Percentiles rank a stretch among this genome's conserved stretches.
These are phyloP conservation scores for Catharus minimus DNA, from an alignment of 2,113 vertebrate species.

Conservation along the genomic window DNA sequence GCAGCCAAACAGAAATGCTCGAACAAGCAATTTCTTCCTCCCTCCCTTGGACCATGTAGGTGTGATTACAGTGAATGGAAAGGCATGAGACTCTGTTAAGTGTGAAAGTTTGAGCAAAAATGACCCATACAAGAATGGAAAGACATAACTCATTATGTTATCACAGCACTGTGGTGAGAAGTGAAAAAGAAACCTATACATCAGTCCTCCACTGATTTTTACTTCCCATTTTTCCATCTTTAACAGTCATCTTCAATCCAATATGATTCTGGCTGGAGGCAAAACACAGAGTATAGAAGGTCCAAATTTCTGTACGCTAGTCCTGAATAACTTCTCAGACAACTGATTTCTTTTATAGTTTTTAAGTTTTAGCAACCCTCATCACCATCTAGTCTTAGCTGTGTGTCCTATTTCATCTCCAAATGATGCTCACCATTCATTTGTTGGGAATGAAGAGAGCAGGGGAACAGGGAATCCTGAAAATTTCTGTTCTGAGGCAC, in stretches of 20 bases:
- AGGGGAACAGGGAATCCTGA: neutral
- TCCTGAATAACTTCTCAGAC: neutral
- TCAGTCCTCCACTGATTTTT: constrained; percentile 6
- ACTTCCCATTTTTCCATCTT: neutral
- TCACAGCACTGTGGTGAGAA: neutral
- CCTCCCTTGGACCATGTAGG: neutral
- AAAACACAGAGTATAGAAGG: neutral
- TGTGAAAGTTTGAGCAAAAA: neutral
- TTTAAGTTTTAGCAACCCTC: neutral
- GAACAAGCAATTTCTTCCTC: neutral
- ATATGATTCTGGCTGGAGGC: neutral
- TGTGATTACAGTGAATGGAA: neutral
- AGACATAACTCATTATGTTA: neutral
- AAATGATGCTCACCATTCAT: neutral
- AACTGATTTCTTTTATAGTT: neutral
- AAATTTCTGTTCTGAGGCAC: neutral
- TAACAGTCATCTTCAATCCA: neutral
- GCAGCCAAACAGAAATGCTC: constrained; percentile 32
- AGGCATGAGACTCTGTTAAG: neutral
- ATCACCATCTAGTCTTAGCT: neutral
- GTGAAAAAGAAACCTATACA: constrained; percentile 14
- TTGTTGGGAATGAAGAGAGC: neutral
- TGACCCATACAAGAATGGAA: fast-evolving
- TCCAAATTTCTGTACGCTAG: neutral
- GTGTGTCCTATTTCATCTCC: neutral